Percentiles rank a stretch among this genome's conserved stretches.
Conservation (phyloP, 1,140 invertebrate species). For the Heterodera carotae region DNA sequence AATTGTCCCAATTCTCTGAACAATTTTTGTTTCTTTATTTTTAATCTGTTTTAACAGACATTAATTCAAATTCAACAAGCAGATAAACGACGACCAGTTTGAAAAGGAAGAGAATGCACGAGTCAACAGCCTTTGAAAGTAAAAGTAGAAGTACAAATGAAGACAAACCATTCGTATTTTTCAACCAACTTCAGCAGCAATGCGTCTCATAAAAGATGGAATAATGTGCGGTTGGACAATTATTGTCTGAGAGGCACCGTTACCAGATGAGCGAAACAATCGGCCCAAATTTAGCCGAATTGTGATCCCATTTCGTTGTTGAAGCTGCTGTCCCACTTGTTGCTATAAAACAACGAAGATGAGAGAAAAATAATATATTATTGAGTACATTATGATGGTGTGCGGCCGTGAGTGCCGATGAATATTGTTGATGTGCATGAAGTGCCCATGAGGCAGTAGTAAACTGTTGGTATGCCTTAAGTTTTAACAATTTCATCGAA, state of each 20-base stretch:
- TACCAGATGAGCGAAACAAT: conserved; percentile 31
- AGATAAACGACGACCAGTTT: conserved; percentile 47
- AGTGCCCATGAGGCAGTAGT: background rate
- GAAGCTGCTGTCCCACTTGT: background rate
- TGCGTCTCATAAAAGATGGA: conserved; percentile 47
- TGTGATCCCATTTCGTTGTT: conserved; percentile 22
- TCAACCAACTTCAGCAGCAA: conserved; percentile 36
- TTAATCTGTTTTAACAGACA: conserved; percentile 42
- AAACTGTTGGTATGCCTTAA: conserved; percentile 36
- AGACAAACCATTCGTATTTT: no score
- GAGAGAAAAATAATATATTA: background rate
- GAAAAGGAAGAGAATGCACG: conserved; percentile 46
- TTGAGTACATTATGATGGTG: conserved; percentile 31
- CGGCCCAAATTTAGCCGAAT: conserved; percentile 29
- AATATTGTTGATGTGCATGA: conserved; percentile 18
- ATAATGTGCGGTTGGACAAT: conserved; percentile 46
- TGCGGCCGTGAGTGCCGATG: conserved; percentile 9
- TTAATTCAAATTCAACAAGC: conserved; percentile 50
- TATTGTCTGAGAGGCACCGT: conserved; percentile 28
- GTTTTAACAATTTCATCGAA: no score
- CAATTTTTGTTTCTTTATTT: background rate
- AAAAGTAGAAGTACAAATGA: background rate
- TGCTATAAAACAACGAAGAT: background rate
- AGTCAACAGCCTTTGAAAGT: conserved; percentile 37
- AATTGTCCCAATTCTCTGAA: conserved; percentile 56